These are phyloP conservation scores for Drosophila ambigua DNA, from an alignment of 1,140 invertebrate genomes.

Conservation along the genomic window DNA sequence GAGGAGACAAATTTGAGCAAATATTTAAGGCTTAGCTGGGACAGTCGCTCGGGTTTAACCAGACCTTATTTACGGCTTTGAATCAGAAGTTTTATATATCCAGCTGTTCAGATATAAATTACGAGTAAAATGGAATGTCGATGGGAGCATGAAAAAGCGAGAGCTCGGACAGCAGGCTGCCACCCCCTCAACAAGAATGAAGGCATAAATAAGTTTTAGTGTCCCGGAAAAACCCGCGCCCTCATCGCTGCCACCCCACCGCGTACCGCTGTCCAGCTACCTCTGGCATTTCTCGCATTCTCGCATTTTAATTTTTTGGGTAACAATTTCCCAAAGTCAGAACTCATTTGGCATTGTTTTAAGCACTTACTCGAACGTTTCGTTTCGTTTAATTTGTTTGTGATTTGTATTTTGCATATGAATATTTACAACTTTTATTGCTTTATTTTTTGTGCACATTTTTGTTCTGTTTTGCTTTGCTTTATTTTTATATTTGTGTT, in stretches of 20 bases:
- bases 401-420: constrained; percentile 45
- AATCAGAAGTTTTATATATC: constrained; percentile 26
- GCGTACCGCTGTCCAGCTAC: background rate
- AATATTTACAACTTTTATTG: constrained; percentile 38
- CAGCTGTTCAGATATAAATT: constrained; percentile 41
- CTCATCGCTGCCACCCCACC: background rate
- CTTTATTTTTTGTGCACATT: too few species aligned
- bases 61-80: constrained; percentile 15
- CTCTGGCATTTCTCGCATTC: constrained; percentile 23
- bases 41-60: constrained; percentile 25
- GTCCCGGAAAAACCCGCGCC: constrained; percentile 49
- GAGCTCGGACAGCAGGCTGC: constrained; percentile 2
- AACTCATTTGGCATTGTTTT: constrained; percentile 66
- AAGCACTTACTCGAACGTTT: constrained; percentile 59
- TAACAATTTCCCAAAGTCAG: constrained; percentile 49
- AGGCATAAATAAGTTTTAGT: constrained; percentile 66
- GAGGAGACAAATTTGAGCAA: constrained; percentile 20
- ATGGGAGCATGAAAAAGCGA: background rate
- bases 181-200: constrained; percentile 28
- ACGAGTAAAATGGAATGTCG: constrained; percentile 23
- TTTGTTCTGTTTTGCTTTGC: too few species aligned
- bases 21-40: constrained; percentile 10
- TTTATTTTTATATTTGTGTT: constrained; percentile 5
- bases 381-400: constrained; percentile 48
- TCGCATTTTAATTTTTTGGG: constrained; percentile 19